These are phyloP conservation scores for Montifringilla adamsi DNA, from an alignment of 2,113 vertebrate genomes.

Conservation along the genomic window DNA sequence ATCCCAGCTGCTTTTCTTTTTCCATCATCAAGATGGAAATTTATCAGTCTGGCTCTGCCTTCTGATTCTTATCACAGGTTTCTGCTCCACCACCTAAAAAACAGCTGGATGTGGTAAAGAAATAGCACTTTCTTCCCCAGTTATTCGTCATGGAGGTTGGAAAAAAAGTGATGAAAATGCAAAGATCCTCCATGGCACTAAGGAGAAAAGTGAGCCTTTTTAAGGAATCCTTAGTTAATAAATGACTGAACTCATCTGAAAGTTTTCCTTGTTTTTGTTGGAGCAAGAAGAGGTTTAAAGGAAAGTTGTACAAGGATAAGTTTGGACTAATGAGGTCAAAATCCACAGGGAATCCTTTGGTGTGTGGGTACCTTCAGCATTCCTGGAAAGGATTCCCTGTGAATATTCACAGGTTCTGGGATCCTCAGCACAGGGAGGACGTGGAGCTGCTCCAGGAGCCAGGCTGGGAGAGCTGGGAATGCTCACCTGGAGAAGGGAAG, in stretches of 20 bases:
- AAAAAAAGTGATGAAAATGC: not conserved
- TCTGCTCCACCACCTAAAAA: slow-evolving; percentile 44
- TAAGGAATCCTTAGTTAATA: not conserved
- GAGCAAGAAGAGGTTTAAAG: not conserved
- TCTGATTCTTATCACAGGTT: slow-evolving; percentile 45
- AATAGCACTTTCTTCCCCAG: not conserved
- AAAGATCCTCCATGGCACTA: not conserved
- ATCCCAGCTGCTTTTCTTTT: slow-evolving; percentile 41
- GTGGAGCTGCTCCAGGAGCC: not conserved
- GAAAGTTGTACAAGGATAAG: not conserved
- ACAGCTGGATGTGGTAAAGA: slow-evolving; percentile 28
- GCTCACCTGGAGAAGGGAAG: not conserved
- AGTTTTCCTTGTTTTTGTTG: not conserved
- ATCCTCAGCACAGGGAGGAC: not conserved
- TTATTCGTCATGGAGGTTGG: not conserved
- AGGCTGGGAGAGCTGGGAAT: not conserved
- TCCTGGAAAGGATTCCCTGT: not conserved
- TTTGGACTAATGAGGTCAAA: not conserved
- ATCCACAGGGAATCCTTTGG: not conserved
- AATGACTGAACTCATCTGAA: not conserved
- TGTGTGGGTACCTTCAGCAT: fast-evolving
- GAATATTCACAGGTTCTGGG: not conserved
- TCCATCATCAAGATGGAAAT: slow-evolving; percentile 65
- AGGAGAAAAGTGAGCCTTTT: not conserved
- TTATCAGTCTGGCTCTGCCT: slow-evolving; percentile 52